These are phyloP conservation scores for Rhynchotus rufescens DNA, from an alignment of 2,797 vertebrate species.

Conservation along the genomic window DNA sequence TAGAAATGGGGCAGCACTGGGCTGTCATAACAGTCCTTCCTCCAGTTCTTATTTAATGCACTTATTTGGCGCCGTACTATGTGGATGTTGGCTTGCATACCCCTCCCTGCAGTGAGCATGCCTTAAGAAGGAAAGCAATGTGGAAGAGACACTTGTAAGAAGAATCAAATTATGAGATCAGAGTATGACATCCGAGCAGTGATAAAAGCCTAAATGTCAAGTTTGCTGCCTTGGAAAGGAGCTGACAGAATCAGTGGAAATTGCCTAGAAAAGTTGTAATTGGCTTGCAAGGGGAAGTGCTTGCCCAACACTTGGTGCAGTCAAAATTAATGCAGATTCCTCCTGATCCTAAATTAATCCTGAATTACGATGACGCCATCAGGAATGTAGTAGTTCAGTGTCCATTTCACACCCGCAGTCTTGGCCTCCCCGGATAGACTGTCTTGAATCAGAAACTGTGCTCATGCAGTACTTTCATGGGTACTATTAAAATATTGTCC, in stretches of 20 bases:
- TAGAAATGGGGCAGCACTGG: not conserved
- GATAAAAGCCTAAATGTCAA: not conserved
- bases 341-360: not conserved
- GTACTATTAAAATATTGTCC: not conserved
- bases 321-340: not conserved
- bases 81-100: not conserved
- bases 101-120: not conserved
- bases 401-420: not conserved
- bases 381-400: not conserved
- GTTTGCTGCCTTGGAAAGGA: not conserved
- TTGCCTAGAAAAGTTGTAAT: not conserved
- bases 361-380: not conserved
- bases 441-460: not conserved
- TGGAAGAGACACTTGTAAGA: not conserved
- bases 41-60: not conserved
- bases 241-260: not conserved
- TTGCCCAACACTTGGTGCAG: not conserved
- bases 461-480: not conserved
- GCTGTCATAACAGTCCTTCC: not conserved
- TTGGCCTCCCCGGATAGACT: not conserved
- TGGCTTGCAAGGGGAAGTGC: not conserved
- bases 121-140: not conserved
- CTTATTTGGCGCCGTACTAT: not conserved
- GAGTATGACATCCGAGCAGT: not conserved
- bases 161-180: not conserved